phyloP scores from a whole-genome alignment of 35 echinoderm and acorn worm genomes.

The Heliocidaris erythrogramma region DNA sequence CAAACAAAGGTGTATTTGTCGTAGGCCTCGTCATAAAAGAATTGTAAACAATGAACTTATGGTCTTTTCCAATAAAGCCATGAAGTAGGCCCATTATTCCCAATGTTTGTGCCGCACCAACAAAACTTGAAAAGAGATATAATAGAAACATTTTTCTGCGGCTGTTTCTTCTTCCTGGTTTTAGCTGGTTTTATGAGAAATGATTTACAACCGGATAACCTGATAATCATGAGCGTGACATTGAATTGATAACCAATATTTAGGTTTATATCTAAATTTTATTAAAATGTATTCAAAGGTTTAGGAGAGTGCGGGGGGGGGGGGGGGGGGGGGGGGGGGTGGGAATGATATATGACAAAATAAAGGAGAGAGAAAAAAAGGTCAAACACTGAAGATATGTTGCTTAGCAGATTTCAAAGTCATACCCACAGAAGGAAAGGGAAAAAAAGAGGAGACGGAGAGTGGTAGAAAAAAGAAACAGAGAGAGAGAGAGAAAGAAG shows the following conservation, averaged over 20 bases:
- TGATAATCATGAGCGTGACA: not conserved
- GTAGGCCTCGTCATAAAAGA: not conserved
- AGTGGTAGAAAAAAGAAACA: not conserved
- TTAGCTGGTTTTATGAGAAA: not conserved
- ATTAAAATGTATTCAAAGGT: not conserved
- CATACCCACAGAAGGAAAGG: too few species aligned
- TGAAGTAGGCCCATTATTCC: not conserved
- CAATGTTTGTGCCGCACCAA: not conserved
- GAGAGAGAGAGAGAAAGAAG: not conserved
- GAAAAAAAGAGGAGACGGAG: too few species aligned
- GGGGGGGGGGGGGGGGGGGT: too few species aligned
- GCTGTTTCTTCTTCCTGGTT: not conserved
- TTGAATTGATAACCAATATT: not conserved
- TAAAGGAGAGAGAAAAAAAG: too few species aligned
- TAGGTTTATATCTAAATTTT: not conserved
- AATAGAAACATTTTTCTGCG: not conserved
- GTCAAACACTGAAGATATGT: too few species aligned
- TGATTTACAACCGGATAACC: not conserved
- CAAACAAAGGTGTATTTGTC: not conserved
- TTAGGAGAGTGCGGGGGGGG: too few species aligned
- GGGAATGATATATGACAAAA: too few species aligned
- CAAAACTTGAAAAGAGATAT: conserved; percentile 3
- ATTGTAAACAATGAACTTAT: conserved; percentile 7
- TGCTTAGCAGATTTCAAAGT: too few species aligned
- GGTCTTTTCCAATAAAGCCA: not conserved